These are phyloP conservation scores for Elanoides forficatus DNA, from an alignment of 2,113 vertebrate species.

Conservation along the genomic window DNA sequence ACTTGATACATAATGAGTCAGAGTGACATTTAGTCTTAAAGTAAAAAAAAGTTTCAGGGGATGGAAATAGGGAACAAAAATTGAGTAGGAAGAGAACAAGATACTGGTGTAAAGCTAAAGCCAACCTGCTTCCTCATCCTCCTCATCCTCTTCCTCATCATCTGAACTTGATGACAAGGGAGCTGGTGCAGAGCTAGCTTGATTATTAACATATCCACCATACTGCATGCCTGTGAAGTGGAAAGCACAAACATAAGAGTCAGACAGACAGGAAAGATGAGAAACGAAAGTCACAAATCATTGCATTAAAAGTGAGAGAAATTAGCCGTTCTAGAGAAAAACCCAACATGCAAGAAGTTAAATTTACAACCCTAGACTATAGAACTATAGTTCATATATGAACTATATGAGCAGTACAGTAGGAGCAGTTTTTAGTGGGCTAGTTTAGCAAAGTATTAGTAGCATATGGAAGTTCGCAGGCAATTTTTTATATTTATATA, in stretches of 20 bases:
- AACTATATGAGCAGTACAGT: slow-evolving; percentile 23
- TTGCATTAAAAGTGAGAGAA: slow-evolving; percentile 70
- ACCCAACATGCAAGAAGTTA: slow-evolving; percentile 61
- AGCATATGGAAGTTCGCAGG: not conserved
- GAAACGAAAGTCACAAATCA: slow-evolving; percentile 69
- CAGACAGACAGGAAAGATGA: slow-evolving; percentile 69
- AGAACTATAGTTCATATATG: not conserved
- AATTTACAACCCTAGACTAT: not conserved
- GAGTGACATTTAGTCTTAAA: not conserved
- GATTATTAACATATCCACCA: slow-evolving; percentile 94
- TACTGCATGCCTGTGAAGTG: slow-evolving; percentile 92
- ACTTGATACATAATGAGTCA: not conserved
- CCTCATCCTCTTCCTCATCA: slow-evolving; percentile 92
- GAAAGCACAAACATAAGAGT: slow-evolving; percentile 84
- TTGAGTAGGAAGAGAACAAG: slow-evolving; percentile 61
- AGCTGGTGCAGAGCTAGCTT: slow-evolving; percentile 88
- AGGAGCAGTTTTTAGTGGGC: slow-evolving; percentile 23
- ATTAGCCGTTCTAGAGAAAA: slow-evolving; percentile 58
- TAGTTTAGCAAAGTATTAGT: slow-evolving; percentile 14
- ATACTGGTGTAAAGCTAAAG: slow-evolving; percentile 86
- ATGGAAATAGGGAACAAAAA: slow-evolving; percentile 32
- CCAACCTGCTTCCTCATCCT: slow-evolving; percentile 99
- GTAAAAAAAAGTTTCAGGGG: not conserved
- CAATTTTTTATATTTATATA: not conserved
- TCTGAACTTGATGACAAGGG: slow-evolving; percentile 98